Base-by-base conservation (phyloP, 2,888 invertebrate genomes). In the Spatulosminthurus flaviceps region DNA sequence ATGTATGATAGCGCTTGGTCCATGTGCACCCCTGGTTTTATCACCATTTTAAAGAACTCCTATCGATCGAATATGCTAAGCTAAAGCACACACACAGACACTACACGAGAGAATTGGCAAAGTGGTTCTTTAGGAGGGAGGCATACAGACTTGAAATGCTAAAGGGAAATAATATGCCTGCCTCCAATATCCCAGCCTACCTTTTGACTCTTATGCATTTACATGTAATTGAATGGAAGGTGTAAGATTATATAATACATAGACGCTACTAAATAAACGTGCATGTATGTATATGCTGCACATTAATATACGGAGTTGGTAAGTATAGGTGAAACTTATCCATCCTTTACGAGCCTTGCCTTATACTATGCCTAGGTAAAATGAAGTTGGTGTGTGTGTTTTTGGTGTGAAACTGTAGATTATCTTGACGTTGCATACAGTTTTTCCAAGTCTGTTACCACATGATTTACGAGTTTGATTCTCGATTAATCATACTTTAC, bases 391-490 rank as follows among this genome's bases (percentile, higher is more conserved):
- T 19, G 19, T 2, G 16, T 51, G 51, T 51, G 51, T 51, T 51
- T 19, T 13, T 16, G 16, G 51, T 51, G 51, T 51, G 51, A 51
- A 51, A 51, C 51, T 19, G 51, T 19, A 13, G 51, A 51, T 51
- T 51, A 51, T 51, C 51, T 51, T 19, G 16, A 51, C 51, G 16
- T n/a, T 51, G 19, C 51, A 51, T 51, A 51, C n/a, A 51, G 51
- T 51, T 51, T 51, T 51, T 51, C 51, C 51, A 13, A 19, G 51
- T 51, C 51, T 51, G 51, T 51, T 51, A 2, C 51, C 16, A n/a
- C 51, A 51, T 51, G 51, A 51, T 51, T 51, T 51, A 51, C 51
- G 51, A 51, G 51, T 51, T 51, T 51, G 51, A 51, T 51, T 51
- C 51, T 19, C 51, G 51, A 13, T 51, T 51, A 51, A 51, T 51